Evolutionary conservation across 1,140 invertebrate species (phyloP), one percentile per base, ranked within the genome.

Genomic region (Odontomachus brunneus): DNA sequence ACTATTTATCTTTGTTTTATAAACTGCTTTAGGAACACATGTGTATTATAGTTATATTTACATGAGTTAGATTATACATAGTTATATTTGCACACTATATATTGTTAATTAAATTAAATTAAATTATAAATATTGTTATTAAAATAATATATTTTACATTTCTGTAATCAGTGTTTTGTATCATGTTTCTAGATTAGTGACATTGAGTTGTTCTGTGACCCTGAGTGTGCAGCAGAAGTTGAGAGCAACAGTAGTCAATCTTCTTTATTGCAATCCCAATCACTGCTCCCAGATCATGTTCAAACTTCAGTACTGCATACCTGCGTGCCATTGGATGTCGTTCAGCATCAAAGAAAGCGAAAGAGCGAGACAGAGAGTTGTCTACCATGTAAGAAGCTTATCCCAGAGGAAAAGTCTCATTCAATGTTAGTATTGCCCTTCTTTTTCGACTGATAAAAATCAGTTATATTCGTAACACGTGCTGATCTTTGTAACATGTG

Each of bases 311-410:
- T 90, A 69, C 85, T 90, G 67, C 91, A 92, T 84, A 92, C 89
- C 14, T 92, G 90, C 57, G 91, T 93, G 84, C 91, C 92, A 76
- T 84, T 91, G 69, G 91, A 93, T 60, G 84, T 91, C 57, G 89
- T 92, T 48, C 91, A 93, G 74, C 89, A 91, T 24, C 89, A 92
- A 75, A 92, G 93, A 60, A 94, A 94, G 85, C 91, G 94, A 65
- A 94, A 94, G 86, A 93, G 91, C 74, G 93, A 93, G 80, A 90
- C 91, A 63, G 93, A 94, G 55, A 89, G 89, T 19, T 93, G 82
- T 86, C 90, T 93, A 87, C 93, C 94, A 17, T 94, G 93, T 89
- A 94, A 93, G 88, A 93, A 93, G 29, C 88, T 89, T 75, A 92
- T 86, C 78, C 89, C 92, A 11, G 91, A 92, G 48, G 92, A 93